Percentiles rank a stretch among this genome's conserved stretches.
Conservation (phyloP, 2,888 invertebrate genomes). For the Ophion ellenae region DNA sequence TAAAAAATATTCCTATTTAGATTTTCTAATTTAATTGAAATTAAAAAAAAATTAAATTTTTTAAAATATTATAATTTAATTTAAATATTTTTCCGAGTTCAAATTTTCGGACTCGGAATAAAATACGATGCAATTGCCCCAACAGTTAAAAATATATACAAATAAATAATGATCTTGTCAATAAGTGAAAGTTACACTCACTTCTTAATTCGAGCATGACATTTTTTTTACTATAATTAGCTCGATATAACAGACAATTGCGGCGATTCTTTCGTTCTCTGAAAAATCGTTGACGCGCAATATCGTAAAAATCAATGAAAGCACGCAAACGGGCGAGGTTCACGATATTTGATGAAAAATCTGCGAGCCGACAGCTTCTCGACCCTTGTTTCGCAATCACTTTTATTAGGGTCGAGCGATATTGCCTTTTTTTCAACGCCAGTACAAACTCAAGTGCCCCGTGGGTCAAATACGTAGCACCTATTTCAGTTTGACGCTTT, state of each 20-base stretch:
- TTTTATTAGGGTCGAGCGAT: slow-evolving; percentile 33
- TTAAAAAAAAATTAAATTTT: no score
- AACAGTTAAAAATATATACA: neutral
- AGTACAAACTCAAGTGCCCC: neutral
- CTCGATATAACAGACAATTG: no score
- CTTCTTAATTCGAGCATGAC: no score
- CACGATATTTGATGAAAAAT: slow-evolving; percentile 32
- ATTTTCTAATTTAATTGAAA: no score
- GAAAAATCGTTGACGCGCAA: neutral
- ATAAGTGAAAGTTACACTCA: no score
- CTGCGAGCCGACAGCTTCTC: slow-evolving; percentile 11
- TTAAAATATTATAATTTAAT: no score
- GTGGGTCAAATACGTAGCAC: neutral
- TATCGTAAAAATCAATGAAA: slow-evolving; percentile 38
- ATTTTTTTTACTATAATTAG: no score
- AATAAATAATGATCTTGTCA: no score
- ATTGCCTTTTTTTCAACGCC: neutral
- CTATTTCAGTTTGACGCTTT: neutral
- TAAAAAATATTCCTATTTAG: no score
- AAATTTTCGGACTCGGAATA: no score
- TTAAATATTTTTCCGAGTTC: no score
- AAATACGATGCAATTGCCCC: no score
- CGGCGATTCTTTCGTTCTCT: neutral
- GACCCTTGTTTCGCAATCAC: slow-evolving; percentile 8
- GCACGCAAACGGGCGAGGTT: neutral